Base-by-base conservation (phyloP, 1,140 invertebrate genomes). In the Dufourea novaeangliae region DNA sequence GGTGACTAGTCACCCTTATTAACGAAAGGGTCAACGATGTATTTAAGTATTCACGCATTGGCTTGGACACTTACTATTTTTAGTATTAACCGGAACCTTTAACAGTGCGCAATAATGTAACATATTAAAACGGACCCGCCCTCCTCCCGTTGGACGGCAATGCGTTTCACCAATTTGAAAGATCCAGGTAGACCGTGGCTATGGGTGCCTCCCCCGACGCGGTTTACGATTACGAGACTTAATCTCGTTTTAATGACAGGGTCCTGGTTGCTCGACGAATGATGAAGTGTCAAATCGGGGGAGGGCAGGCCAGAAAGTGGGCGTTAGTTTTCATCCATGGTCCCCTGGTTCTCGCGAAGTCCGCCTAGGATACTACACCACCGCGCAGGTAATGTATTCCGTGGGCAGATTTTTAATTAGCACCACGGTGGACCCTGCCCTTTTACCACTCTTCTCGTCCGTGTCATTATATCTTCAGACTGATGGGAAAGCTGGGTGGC, bases 281-380 rank as follows among this genome's bases (percentile, higher is more conserved):
- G 91, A 92, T 91, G 91, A 92, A 92, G 90, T 91, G 91, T 92
- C 91, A 92, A 92, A 92, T 91, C 90, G 90, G 80, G 25, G n/a
- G n/a, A n/a, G n/a, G n/a, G n/a, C n/a, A n/a, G n/a, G 17, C 82
- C 46, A 32, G 84, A 79, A 82, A 83, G 88, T 89, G 89, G 91
- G 90, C 91, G 90, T 87, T 86, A 83, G 82, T 87, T 87, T 87
- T 85, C 85, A 79, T 52, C 70, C 46, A n/a, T 69, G 46, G 69
- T 76, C 68, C 79, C 54, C 37, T 62, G 59, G 44, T 17, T 54
- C 57, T 61, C 20, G 67, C 32, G 57, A 62, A 29, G n/a, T n/a
- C 32, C 1, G n/a, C 12, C 29, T 52, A 37, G 20, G 39, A 20
- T 41, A 63, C 52, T n/a, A n/a, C n/a, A n/a, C n/a, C n/a, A n/a